Base-by-base conservation (phyloP, 1,140 invertebrate species). In the Camponotus vicinus region DNA sequence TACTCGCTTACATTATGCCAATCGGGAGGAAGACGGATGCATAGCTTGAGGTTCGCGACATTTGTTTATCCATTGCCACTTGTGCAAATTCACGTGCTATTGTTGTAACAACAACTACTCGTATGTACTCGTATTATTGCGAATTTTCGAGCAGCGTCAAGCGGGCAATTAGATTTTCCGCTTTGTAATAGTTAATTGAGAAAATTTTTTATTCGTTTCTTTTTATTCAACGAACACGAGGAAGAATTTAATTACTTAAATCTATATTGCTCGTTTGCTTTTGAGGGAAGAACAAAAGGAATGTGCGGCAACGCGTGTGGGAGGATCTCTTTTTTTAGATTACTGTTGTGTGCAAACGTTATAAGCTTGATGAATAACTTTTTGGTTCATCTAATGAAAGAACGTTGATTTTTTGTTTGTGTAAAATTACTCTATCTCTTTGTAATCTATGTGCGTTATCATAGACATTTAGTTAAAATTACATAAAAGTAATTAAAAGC, bases 11-110 rank as follows among this genome's bases (percentile, higher is more conserved):
- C 45, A 49, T 82, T 61, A 70, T 71, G 49, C n/a, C 34, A 27
- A 32, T 40, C 27, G 69, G 27, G 69, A 83, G 64, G 27, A 49
- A 75, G 79, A 45, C 49, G 69, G 13, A 73, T 37, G 69, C 27
- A 21, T 18, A 15, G 49, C 75, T 70, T 83, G 52, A 37, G 27
- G 13, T 15, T 73, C 40, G 11, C 21, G 6, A 52, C 55, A 69
- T 75, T 49, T 83, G 79, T 83, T 83, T 83, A 75, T 83, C 55
- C 40, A 18, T 13, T 9, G 18, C 7, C 52, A 13, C 40, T 82
- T 73, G 79, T 59, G 52, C 55, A 73, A 73, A 82, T 71, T 82
- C 52, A 73, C 79, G 55, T 61, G 79, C 79, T 32, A 75, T 83
- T 83, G 79, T 83, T 32, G 67, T 61, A 59, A 80, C 37, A 37